These are phyloP conservation scores for Apogon talboti DNA, from an alignment of 2,797 vertebrate genomes.

Conservation along the genomic window DNA sequence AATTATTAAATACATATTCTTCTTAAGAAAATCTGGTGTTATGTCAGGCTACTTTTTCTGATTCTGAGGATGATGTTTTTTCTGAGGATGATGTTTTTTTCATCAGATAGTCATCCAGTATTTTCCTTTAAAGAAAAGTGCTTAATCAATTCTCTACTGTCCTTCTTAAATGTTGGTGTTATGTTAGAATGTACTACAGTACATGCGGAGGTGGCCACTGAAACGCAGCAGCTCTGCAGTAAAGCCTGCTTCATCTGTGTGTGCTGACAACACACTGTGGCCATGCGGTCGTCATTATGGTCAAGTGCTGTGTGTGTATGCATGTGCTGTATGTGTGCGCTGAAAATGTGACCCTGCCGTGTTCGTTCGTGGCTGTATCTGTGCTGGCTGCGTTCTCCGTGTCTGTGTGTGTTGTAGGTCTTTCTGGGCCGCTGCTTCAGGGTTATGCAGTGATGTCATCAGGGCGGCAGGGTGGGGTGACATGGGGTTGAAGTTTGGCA, in stretches of 20 bases:
- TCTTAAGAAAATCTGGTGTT: too few relatives aligned
- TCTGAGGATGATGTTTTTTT: too few relatives aligned
- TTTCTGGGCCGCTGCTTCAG: slow-evolving; percentile 39
- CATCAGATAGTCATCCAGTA: not conserved
- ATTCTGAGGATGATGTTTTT: too few relatives aligned
- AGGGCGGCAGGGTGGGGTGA: slow-evolving; percentile 67
- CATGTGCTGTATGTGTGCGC: slow-evolving; percentile 22
- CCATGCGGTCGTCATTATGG: slow-evolving; percentile 40
- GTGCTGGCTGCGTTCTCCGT: slow-evolving; percentile 2
- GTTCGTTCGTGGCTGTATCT: slow-evolving; percentile 19
- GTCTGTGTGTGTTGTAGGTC: slow-evolving; percentile 12
- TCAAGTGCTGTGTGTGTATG: slow-evolving; percentile 29
- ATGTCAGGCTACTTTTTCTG: too few relatives aligned
- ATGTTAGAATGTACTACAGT: slow-evolving; percentile 1
- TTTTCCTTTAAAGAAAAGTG: not conserved
- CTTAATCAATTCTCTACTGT: not conserved
- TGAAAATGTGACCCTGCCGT: slow-evolving; percentile 47
- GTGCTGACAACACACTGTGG: slow-evolving; percentile 19
- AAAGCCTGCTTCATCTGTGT: not conserved
- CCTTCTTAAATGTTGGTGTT: not conserved
- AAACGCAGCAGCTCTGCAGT: slow-evolving; percentile 25
- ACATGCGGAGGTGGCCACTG: slow-evolving; percentile 18
- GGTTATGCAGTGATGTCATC: slow-evolving; percentile 67
- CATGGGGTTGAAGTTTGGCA: slow-evolving; percentile 68
- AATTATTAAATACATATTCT: too few relatives aligned